A percentile compares a stretch with the other conserved stretches of the same genome.
phyloP scores from a whole-genome alignment of 2,797 vertebrate genomes.

The Sebastes steindachneri region DNA sequence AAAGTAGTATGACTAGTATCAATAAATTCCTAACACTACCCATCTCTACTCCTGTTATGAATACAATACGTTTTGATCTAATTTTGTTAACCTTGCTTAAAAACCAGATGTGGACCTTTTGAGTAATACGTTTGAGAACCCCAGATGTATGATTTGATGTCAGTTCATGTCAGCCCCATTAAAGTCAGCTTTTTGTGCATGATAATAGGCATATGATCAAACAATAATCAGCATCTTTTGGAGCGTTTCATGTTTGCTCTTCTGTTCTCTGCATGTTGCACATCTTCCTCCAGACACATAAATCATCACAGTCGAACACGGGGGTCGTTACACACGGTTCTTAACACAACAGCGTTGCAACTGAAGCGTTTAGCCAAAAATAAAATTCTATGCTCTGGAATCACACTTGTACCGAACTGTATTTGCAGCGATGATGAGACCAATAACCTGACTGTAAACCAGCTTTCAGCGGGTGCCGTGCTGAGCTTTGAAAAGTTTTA shows the following conservation, averaged over 20 bases:
- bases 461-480: slow-evolving; percentile 4
- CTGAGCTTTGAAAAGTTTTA: slow-evolving; percentile 42
- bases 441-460: slow-evolving; percentile 4
- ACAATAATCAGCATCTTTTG: neutral
- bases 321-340: neutral
- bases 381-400: neutral
- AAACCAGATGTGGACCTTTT: too few species aligned
- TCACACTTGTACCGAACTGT: neutral
- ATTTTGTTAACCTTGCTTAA: too few species aligned
- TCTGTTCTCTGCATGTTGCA: neutral
- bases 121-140: too few species aligned
- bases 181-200: neutral
- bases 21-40: too few species aligned
- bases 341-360: neutral
- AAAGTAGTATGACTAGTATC: too few species aligned
- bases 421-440: slow-evolving; percentile 12
- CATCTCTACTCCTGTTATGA: too few species aligned
- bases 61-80: too few species aligned
- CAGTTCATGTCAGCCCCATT: neutral
- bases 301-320: neutral
- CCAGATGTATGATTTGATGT: neutral
- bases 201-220: neutral
- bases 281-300: neutral
- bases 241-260: too few species aligned
- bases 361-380: neutral